phyloP scores from a whole-genome alignment of 2,888 invertebrate species.

The Tholera decimalis region DNA sequence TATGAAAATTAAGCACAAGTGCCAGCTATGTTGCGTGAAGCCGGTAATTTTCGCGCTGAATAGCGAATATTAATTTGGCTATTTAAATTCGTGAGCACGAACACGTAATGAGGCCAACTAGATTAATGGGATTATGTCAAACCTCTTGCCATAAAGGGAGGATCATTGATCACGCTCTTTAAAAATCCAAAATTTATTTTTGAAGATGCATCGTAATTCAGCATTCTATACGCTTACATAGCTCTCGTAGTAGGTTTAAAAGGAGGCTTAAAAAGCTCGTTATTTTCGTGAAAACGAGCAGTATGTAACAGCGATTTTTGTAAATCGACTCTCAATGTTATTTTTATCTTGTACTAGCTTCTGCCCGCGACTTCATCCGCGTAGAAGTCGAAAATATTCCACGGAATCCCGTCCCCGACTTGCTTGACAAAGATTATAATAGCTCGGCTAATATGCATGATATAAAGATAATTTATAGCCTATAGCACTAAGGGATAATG shows the following conservation, averaged over 20 bases:
- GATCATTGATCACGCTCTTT: conserved; percentile 20
- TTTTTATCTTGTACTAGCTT: no score
- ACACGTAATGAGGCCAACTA: conserved; percentile 45
- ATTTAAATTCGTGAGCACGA: conserved; percentile 58
- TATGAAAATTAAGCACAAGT: conserved; percentile 47
- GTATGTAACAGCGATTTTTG: no score
- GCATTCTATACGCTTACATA: not conserved
- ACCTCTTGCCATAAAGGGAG: conserved; percentile 12
- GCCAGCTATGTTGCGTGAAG: conserved; percentile 44
- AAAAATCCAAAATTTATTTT: not conserved
- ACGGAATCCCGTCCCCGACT: no score
- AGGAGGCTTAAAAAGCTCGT: not conserved
- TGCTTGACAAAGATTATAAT: no score
- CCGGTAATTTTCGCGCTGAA: conserved; percentile 43
- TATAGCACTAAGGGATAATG: no score
- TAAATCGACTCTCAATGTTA: no score
- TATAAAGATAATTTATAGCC: no score
- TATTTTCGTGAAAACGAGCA: not conserved
- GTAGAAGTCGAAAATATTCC: no score
- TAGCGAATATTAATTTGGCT: conserved; percentile 51
- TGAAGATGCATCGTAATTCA: not conserved
- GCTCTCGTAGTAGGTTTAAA: not conserved
- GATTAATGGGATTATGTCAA: conserved; percentile 30
- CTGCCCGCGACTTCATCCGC: no score
- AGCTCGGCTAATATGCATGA: no score